Evolutionary conservation across 1,140 invertebrate genomes (phyloP), one percentile per base, ranked within the genome.

Genomic region (Euura lappo): DNA sequence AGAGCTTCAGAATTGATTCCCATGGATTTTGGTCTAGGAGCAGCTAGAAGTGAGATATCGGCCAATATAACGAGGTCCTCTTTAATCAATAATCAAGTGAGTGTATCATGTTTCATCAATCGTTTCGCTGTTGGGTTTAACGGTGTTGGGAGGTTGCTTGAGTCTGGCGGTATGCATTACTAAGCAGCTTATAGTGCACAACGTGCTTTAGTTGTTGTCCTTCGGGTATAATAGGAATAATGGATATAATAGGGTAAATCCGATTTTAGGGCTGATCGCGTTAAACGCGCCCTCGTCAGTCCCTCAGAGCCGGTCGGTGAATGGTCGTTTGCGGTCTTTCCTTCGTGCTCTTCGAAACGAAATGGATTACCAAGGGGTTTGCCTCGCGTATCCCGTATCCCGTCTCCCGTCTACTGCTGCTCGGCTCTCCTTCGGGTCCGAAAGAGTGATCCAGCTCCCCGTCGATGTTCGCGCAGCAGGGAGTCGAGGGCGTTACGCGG

Each of bases 221-320:
- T 60, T 60, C 4, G 13, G 6, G 51, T 60, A 60, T 60, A 60
- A 60, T 60, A 6, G 51, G 51, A 60, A 60, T 60, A 60, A 60
- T 60, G 68, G 46, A 66, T 6, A 83, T 80, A 84, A 83, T 83
- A 71, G 76, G 68, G 65, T 66, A 80, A 84, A 84, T 84, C 83
- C 80, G 83, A 84, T 84, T 83, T 84, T 78, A 71, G 73, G 78
- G 79, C 80, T 83, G 79, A 84, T 84, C 83, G 79, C 74, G 80
- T 84, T 84, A 84, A 84, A 83, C 80, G 76, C 72, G 73, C 71
- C 79, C 75, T 45, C 69, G 74, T 71, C 77, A 83, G 79, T 79
- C 79, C 47, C 73, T 66, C 68, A 74, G 71, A 75, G 67, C 74
- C 71, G 71, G 51, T 71, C 71, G 74, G 8, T 42, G 51, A 60